Base-by-base conservation (phyloP, 2,888 invertebrate species). In the Phaedon cochleariae region DNA sequence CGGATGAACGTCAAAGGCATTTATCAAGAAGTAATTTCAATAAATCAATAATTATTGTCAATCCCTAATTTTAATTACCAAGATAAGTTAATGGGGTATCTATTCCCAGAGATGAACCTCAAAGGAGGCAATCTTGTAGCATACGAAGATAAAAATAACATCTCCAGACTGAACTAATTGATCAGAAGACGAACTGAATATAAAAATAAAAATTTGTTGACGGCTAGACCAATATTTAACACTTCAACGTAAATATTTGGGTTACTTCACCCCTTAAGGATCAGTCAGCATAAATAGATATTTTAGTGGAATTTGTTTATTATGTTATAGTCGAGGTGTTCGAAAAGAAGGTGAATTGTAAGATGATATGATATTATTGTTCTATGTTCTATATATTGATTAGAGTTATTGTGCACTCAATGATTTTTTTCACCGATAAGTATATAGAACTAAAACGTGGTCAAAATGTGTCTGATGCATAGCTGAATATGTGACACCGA, bases 201-300 rank as follows among this genome's bases (percentile, higher is more conserved):
- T 59, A 59, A 59, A 59, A 54, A 55, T 59, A 59, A 59, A 59
- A 54, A 64, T 41, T 48, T 29, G 29, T 46, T 60, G 49, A 60
- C 64, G 59, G 59, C 53, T 59, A 59, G 55, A 51, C 26, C 41
- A 60, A 64, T 60, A 65, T 65, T 65, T 61, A 65, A 60, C 60
- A 52, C 60, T 57, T 59, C 31, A 65, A 55, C 34, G 51, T 65
- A 65, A 65, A 65, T 65, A 60, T 65, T 65, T 65, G 22, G 53
- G 52, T 37, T 58, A 62, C 53, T 49, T 48, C 62, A 49, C 61
- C 65, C 65, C 58, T 48, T 57, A 51, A 49, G 37, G 53, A 57
- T 52, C 61, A 29, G 65, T 65, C 65, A 59, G 58, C 53, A 65
- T 53, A 48, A 45, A 21, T 37, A 61, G 61, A 65, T 52, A 58